Conservation (phyloP, 2,888 invertebrate species). For the Choreutis nemorana region DNA sequence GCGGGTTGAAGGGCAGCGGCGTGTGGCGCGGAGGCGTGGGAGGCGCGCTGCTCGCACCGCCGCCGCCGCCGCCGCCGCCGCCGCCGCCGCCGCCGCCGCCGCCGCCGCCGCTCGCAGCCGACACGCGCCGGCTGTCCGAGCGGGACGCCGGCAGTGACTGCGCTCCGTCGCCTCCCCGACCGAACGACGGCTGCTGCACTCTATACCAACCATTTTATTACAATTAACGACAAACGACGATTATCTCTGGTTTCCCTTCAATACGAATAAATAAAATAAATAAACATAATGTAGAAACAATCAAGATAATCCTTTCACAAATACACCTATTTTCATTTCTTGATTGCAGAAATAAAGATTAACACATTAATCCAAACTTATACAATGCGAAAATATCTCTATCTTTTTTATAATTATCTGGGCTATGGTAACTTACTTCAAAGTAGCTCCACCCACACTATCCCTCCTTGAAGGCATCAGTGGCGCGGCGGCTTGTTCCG, state of each 20-base stretch:
- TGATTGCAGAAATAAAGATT: too few species aligned
- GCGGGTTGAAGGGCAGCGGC: constrained; percentile 78
- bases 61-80: constrained; percentile 17
- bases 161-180: constrained; percentile 28
- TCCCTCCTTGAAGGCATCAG: constrained; percentile 74
- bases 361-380: too few species aligned
- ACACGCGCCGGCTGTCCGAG: constrained; percentile 50
- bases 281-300: not conserved
- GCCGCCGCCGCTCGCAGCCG: constrained; percentile 24
- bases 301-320: not conserved
- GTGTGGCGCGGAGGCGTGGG: constrained; percentile 50
- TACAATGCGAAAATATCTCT: too few species aligned
- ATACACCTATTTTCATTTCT: not conserved
- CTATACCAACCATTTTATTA: too few species aligned
- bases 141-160: constrained; percentile 42
- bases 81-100: constrained; percentile 22
- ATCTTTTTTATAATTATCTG: too few species aligned
- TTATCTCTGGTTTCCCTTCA: not conserved
- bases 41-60: constrained; percentile 29
- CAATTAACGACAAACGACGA: not conserved
- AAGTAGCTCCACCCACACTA: constrained; percentile 67
- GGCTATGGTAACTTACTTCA: constrained; percentile 62
- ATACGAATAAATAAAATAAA: not conserved
- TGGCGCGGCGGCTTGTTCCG: constrained; percentile 59
- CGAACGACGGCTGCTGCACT: constrained; percentile 36